These are phyloP conservation scores for Corydoras maculifer DNA, from an alignment of 2,113 vertebrate genomes.

Conservation along the genomic window DNA sequence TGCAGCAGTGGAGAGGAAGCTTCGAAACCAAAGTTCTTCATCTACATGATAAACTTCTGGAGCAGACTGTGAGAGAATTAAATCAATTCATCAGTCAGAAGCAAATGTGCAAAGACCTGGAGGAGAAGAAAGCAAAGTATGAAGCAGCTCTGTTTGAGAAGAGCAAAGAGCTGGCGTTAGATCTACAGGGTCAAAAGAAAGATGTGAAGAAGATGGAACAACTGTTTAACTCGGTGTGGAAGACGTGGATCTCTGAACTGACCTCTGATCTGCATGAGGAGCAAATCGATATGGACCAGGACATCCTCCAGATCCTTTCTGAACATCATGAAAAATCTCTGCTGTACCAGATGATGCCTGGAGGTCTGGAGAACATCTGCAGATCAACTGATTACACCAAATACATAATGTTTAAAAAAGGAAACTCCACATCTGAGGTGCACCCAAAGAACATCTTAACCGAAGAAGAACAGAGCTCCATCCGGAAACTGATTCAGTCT, in stretches of 20 bases:
- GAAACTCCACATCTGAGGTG: too few relatives aligned
- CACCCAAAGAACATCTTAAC: too few relatives aligned
- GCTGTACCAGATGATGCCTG: neutral
- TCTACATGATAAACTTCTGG: neutral
- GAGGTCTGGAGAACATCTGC: neutral
- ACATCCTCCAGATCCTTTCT: neutral
- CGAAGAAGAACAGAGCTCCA: too few relatives aligned
- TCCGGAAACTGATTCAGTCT: too few relatives aligned
- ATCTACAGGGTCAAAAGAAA: conserved; percentile 20
- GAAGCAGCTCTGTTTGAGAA: neutral
- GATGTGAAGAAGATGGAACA: conserved; percentile 38
- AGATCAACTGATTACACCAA: too few relatives aligned
- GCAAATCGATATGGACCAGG: too few relatives aligned
- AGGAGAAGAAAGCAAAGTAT: neutral
- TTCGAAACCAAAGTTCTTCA: neutral
- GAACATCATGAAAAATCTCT: neutral
- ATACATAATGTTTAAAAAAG: too few relatives aligned
- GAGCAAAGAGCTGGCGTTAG: conserved; percentile 42
- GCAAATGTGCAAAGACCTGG: neutral
- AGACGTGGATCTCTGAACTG: conserved; percentile 27
- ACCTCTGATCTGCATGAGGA: neutral
- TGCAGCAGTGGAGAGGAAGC: neutral
- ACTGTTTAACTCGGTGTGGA: conserved; percentile 47
- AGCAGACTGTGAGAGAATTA: neutral
- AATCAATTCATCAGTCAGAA: too few relatives aligned